Evolutionary conservation across 2,888 invertebrate genomes (phyloP).

Genomic region (Trypoxylon attenuatum): DNA sequence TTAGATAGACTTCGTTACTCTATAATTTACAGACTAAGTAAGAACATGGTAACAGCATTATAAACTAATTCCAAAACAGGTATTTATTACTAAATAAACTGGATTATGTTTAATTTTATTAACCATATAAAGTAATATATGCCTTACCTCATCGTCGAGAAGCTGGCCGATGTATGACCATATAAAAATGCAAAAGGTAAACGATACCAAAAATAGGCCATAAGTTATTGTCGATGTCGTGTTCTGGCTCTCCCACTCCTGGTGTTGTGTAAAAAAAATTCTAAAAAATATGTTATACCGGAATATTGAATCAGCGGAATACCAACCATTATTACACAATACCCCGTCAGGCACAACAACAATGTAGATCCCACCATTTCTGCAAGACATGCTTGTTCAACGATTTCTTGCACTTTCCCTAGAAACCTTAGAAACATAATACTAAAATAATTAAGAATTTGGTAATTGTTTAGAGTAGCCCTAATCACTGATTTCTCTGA

Average conservation of each 20-base stretch:
- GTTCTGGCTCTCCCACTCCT: slow-evolving; percentile 38
- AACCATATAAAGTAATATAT: not conserved
- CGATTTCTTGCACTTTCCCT: slow-evolving; percentile 51
- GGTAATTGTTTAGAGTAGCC: no score
- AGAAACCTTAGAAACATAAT: no score
- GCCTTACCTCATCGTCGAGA: slow-evolving; percentile 40
- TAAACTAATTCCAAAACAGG: no score
- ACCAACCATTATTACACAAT: slow-evolving; percentile 54
- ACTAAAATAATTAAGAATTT: no score
- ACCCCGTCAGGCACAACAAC: slow-evolving; percentile 61
- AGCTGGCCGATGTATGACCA: slow-evolving; percentile 47
- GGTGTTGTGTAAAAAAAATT: not conserved
- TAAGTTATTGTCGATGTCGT: slow-evolving; percentile 20
- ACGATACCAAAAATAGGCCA: slow-evolving; percentile 19
- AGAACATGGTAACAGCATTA: no score
- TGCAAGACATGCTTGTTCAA: slow-evolving; percentile 59
- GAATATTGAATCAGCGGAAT: not conserved
- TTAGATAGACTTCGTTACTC: slow-evolving; percentile 12
- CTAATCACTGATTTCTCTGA: no score
- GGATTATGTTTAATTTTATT: not conserved
- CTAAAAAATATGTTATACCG: no score
- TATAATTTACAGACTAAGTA: not conserved
- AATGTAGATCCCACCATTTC: slow-evolving; percentile 62
- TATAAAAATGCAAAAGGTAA: slow-evolving; percentile 37
- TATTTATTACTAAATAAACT: not conserved